Conservation (phyloP, 2,113 vertebrate species). For the Noctilio leporinus region DNA sequence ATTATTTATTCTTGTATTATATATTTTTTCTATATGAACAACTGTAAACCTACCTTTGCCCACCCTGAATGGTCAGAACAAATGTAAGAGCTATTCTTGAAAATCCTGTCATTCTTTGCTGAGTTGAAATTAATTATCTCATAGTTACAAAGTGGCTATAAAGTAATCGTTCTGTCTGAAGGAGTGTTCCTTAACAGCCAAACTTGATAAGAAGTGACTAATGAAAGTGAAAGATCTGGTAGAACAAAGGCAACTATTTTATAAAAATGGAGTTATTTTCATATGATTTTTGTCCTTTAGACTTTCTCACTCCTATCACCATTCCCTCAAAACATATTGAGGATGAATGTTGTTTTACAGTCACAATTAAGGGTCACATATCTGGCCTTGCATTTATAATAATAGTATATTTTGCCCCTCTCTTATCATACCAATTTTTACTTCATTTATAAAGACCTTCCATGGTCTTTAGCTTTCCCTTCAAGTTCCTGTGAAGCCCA, state of each 20-base stretch:
- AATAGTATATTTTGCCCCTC: not conserved
- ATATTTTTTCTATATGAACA: not conserved
- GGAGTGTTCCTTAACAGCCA: not conserved
- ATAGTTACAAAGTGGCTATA: constrained; percentile 28
- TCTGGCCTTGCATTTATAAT: not conserved
- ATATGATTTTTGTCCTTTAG: not conserved
- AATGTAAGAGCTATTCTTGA: not conserved
- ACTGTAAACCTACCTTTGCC: not conserved
- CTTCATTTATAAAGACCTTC: not conserved
- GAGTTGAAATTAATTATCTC: constrained; percentile 20
- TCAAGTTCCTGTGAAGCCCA: not conserved
- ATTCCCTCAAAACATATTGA: not conserved
- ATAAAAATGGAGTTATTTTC: not conserved
- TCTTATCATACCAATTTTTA: not conserved
- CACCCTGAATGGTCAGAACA: not conserved
- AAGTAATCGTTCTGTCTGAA: not conserved
- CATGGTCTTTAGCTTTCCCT: not conserved
- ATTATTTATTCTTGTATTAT: not conserved
- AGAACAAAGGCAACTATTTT: not conserved
- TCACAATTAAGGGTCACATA: not conserved
- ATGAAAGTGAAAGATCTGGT: not conserved
- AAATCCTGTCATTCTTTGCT: constrained; percentile 1
- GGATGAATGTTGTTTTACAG: not conserved
- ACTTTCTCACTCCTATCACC: not conserved
- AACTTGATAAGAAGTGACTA: not conserved